phyloP scores from a whole-genome alignment of 2,888 invertebrate species.

The Drosophila kambysellisi region DNA sequence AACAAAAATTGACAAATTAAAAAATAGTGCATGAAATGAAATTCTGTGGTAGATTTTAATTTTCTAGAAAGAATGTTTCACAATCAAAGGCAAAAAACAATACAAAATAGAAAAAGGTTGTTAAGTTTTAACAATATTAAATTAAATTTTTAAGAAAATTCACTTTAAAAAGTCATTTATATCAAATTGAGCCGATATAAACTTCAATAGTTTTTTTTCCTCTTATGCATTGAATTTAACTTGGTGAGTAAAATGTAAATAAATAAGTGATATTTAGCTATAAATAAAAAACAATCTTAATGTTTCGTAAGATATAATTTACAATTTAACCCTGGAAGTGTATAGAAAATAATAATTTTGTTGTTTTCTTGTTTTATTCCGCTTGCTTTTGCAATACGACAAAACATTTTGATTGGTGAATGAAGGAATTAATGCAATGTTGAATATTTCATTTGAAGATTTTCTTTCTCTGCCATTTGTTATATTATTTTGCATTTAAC shows the following conservation, averaged over 20 bases:
- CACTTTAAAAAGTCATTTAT: too few species aligned
- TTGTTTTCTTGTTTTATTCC: not conserved
- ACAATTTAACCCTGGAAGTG: not conserved
- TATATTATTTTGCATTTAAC: slow-evolving; percentile 7
- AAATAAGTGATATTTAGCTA: not conserved
- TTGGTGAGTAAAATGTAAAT: not conserved
- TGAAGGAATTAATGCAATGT: slow-evolving; percentile 3
- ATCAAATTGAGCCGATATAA: not conserved
- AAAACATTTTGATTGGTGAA: not conserved
- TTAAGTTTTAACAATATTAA: not conserved
- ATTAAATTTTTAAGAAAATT: not conserved
- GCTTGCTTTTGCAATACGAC: not conserved
- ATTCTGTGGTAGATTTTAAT: not conserved
- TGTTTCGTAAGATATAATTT: not conserved
- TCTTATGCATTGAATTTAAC: too few species aligned
- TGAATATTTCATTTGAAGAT: slow-evolving; percentile 9
- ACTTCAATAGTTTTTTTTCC: not conserved
- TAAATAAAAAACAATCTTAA: not conserved
- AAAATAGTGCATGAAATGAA: not conserved
- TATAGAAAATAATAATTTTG: not conserved
- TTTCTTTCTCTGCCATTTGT: slow-evolving; percentile 15
- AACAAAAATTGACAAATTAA: not conserved
- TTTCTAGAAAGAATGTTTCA: not conserved
- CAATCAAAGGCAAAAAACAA: not conserved
- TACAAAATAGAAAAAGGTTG: fast-evolving